A percentile compares a stretch with the other conserved stretches of the same genome.
Evolutionary conservation across 2,888 invertebrate species (phyloP).

Genomic region (Lysandra bellargus): DNA sequence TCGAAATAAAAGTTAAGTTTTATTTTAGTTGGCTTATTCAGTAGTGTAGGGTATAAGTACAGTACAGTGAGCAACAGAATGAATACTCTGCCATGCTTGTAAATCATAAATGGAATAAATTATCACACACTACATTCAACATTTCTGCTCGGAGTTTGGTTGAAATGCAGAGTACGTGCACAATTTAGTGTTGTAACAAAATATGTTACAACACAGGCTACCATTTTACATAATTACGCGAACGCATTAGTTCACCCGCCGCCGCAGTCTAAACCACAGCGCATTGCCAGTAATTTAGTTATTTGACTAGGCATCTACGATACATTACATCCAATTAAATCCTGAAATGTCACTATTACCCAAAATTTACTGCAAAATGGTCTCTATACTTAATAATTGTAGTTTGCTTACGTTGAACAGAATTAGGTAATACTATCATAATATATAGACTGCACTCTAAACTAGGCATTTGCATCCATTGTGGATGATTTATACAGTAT

Average conservation of each 20-base stretch:
- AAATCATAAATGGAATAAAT: too few relatives aligned
- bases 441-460: too few relatives aligned
- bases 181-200: neutral
- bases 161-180: neutral
- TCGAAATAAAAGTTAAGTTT: too few relatives aligned
- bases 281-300: neutral
- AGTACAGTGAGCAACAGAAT: too few relatives aligned
- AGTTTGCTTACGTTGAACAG: too few relatives aligned
- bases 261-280: neutral
- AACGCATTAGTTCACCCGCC: neutral
- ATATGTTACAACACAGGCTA: neutral
- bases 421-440: too few relatives aligned
- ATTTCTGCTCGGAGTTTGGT: neutral
- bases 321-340: neutral
- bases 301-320: neutral
- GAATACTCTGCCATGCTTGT: too few relatives aligned
- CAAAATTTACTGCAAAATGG: neutral
- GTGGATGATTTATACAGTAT: too few relatives aligned
- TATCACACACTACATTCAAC: neutral
- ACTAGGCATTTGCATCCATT: too few relatives aligned
- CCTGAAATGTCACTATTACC: neutral
- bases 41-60: too few relatives aligned
- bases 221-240: slow-evolving; percentile 5
- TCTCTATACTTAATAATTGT: too few relatives aligned
- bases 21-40: too few relatives aligned